Base-by-base conservation (phyloP, 30 jellyfish, hydroid and myxozoan genomes). In the Cassiopea andromeda region DNA sequence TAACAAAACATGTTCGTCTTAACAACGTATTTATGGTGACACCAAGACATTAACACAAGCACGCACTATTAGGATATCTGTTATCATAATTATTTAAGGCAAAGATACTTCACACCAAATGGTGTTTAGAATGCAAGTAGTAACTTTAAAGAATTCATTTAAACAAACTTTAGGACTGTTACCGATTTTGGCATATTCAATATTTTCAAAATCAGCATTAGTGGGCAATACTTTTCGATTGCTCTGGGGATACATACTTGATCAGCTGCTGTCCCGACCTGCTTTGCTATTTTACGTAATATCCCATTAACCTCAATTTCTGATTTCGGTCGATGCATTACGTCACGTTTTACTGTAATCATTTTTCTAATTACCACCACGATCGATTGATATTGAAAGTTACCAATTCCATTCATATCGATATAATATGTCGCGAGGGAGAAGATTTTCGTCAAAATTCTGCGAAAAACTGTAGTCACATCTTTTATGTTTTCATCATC, bases 241-340 rank as follows among this genome's bases (percentile, higher is more conserved):
- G 7, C 64, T 3, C 7, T 3, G 64, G 12, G 12, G 7, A 54
- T 64, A 64, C 87, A 1, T n/a, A 87, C 94, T 86, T 87, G 94
- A 1, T 68, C 81, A 0, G 70, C 2, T 14, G 94, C 80, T 2
- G 14, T 43, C 2, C 49, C 14, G 57, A 59, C 45, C 19, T 78
- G 90, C 49, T 87, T 69, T 1, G 73, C 60, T 1, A 87, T 68
- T 70, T 78, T 79, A 50, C 94, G 77, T 44, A 78, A n/a, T 46
- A 87, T 69, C 78, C 90, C 90, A 57, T 2, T 64, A 1, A 78
- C 44, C 69, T 87, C 94, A 2, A 87, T 44, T 73, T 87, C 94
- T 8, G 19, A 27, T 69, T 78, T 87, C 38, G 94, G 90, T 58
- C 90, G 94, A 78, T 66, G 86, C 75, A 87, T 46, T 13, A 87